Evolutionary conservation across 37 sponge, comb jelly and placozoan genomes (phyloP), one percentile per base, ranked within the genome.

Genomic region (Axinella damicornis): DNA sequence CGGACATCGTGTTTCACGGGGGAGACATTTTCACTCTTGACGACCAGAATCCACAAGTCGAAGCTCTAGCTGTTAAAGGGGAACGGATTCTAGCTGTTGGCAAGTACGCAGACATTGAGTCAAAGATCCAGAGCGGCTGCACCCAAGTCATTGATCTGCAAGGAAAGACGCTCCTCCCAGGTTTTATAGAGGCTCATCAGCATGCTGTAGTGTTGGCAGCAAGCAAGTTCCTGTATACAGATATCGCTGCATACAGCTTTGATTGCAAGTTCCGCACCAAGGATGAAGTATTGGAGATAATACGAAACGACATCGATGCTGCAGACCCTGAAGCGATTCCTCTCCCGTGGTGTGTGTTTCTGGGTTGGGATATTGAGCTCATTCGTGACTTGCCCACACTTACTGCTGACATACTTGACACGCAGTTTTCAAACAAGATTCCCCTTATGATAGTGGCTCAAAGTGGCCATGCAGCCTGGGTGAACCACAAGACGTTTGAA

Each of bases 131-230:
- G 25, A 61, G 25, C n/a, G 62, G 62, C 62, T 61, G 12, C 62
- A 61, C 62, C 12, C 2, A 61, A 25, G 25, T 61, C 25, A 25
- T 61, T 5, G 25, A 61, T 61, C 63, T 90, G 34, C 2, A 39
- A 30, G 71, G 77, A 56, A 25, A 90, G 38, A 74, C 91, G 15
- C 74, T 90, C 18, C 53, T 90, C 69, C 91, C 91, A 20, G 91
- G 91, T 14, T 79, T 90, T 33, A 90, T 90, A 17, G 91, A 85
- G 14, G 60, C 86, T 15, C 91, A 90, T 53, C 53, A 55, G 39
- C 91, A 90, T 37, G 73, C 82, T 0, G 21, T 69, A 28, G 36
- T 85, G 4, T 4, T 57, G n/a, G 30, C 13, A 35, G 5, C 32
- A 22, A 0, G 12, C 20, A 24, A 20, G 46, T 46, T 46, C 9